Evolutionary conservation across 2,888 invertebrate species (phyloP).

Genomic region (Tipula unca): DNA sequence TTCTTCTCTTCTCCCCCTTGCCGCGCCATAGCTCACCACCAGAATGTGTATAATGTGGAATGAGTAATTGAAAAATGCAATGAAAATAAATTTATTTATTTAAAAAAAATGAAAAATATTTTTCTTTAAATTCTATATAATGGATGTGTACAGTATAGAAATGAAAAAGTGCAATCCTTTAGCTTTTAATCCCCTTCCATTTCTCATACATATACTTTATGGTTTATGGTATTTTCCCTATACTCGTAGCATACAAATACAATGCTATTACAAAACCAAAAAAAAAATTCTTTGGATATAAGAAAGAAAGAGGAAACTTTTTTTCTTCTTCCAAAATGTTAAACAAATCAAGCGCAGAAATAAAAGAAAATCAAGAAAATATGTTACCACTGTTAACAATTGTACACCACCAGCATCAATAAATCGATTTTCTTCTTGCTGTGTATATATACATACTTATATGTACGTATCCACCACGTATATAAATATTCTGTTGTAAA

Average conservation of each 20-base stretch:
- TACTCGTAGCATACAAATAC: background rate
- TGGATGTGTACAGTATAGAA: background rate
- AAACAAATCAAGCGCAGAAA: background rate
- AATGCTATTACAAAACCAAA: background rate
- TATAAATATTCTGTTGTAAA: background rate
- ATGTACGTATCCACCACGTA: background rate
- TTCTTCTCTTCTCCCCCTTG: background rate
- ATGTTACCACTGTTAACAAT: background rate
- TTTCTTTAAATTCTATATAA: background rate
- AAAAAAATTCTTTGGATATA: background rate
- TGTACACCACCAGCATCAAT: background rate
- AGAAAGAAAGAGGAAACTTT: background rate
- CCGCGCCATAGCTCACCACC: background rate
- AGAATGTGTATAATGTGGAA: background rate
- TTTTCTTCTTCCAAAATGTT: background rate
- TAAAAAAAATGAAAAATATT: background rate
- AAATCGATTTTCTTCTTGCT: background rate
- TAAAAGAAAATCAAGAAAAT: background rate
- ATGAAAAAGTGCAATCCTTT: background rate
- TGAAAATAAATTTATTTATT: background rate
- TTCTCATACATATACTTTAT: background rate
- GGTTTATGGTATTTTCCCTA: background rate
- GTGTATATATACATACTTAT: background rate
- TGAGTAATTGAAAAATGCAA: background rate
- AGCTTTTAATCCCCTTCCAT: background rate